A percentile compares a stretch with the other conserved stretches of the same genome.
Conservation (phyloP, 1,140 invertebrate species). For the Drosophila eugracilis region DNA sequence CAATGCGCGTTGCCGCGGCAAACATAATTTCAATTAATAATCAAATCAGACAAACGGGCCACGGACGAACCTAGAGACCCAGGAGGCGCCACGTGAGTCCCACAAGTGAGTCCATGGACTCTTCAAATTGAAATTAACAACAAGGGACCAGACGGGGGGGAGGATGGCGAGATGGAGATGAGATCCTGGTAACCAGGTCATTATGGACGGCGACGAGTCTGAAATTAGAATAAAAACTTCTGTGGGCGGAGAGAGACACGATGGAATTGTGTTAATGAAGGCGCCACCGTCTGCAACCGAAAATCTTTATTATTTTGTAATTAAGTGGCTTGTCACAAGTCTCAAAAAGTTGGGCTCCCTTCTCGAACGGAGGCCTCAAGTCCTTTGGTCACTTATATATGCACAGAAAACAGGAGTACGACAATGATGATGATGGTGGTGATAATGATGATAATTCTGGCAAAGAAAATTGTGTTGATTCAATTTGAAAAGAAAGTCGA, state of each 20-base stretch:
- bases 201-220: constrained; percentile 52
- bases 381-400: constrained; percentile 61
- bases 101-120: constrained; percentile 52
- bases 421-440: constrained; percentile 7
- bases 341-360: constrained; percentile 36
- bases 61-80: constrained; percentile 28
- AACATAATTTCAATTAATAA: constrained; percentile 81
- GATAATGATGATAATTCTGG: constrained; percentile 44
- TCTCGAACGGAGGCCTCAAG: constrained; percentile 11
- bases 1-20: constrained; percentile 62
- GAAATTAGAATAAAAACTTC: constrained; percentile 73
- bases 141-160: constrained; percentile 37
- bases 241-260: constrained; percentile 9
- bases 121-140: constrained; percentile 76
- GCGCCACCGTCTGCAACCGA: constrained; percentile 54
- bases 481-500: constrained; percentile 70
- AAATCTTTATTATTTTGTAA: constrained; percentile 83
- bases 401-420: constrained; percentile 35
- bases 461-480: constrained; percentile 77
- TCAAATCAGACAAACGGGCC: constrained; percentile 66
- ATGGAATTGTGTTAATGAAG: constrained; percentile 74
- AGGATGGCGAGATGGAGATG: neutral
- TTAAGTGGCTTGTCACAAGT: constrained; percentile 75
- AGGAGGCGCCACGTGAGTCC: constrained; percentile 49
- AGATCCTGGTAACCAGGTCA: constrained; percentile 70